Evolutionary conservation across 2,888 invertebrate species (phyloP).

Genomic region (Willowsia nigromaculata): DNA sequence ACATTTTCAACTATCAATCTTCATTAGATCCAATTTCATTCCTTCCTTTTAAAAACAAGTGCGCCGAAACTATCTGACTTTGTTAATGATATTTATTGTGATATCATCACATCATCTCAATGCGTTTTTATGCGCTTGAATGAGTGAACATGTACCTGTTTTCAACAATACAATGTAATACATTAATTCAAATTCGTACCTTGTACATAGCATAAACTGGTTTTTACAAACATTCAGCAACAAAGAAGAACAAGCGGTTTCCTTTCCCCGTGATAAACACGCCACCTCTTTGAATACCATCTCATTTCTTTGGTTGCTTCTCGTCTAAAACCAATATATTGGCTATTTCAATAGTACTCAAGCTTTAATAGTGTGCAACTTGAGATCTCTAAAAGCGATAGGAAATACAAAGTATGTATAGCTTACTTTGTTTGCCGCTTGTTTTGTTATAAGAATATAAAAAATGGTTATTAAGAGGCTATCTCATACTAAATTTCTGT

Average conservation of each 20-base stretch:
- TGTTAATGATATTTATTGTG: neutral
- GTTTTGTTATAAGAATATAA: too few species aligned
- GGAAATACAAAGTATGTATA: too few species aligned
- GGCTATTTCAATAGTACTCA: neutral
- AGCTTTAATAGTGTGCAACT: too few species aligned
- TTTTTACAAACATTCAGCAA: neutral
- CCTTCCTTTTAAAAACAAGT: neutral
- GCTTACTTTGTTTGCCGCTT: too few species aligned
- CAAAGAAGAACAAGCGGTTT: constrained; percentile 23
- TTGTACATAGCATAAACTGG: constrained; percentile 9
- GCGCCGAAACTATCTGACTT: neutral
- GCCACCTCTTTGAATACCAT: constrained; percentile 47
- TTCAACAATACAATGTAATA: too few species aligned
- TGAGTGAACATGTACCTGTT: too few species aligned
- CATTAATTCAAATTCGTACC: too few species aligned
- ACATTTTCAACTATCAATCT: neutral
- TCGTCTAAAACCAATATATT: neutral
- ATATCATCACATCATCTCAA: neutral
- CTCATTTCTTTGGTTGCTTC: constrained; percentile 50
- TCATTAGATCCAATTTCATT: neutral
- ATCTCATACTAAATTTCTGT: too few species aligned
- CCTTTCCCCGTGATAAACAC: constrained; percentile 34
- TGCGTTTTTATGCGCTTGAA: neutral
- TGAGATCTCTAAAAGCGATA: neutral
- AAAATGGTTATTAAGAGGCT: too few species aligned